Evolutionary conservation across 2,888 invertebrate genomes (phyloP).

Genomic region (Noctuana brunneofusca): DNA sequence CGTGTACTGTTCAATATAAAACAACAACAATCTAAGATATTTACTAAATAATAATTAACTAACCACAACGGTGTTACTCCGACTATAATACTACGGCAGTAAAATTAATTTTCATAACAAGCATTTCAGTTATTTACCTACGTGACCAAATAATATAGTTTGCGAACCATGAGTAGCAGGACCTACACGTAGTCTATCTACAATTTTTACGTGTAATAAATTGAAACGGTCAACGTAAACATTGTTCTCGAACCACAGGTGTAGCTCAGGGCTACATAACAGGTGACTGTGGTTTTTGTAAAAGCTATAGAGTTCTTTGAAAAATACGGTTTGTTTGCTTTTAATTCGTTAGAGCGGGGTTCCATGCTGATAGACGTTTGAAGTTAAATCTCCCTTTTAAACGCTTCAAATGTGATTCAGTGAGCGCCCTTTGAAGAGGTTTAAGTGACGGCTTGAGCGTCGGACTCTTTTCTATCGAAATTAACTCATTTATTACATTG

Average conservation of each 20-base stretch:
- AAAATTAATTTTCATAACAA: no score
- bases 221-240: slow-evolving; percentile 20
- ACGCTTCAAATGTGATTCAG: slow-evolving; percentile 75
- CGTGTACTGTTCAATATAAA: no score
- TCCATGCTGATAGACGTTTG: slow-evolving; percentile 69
- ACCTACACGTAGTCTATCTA: neutral
- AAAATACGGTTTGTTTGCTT: slow-evolving; percentile 76
- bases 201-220: slow-evolving; percentile 12
- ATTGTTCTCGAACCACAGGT: slow-evolving; percentile 17
- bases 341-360: slow-evolving; percentile 67
- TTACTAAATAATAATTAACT: no score
- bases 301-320: slow-evolving; percentile 66
- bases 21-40: no score
- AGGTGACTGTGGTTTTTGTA: slow-evolving; percentile 56
- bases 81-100: no score
- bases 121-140: no score
- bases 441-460: slow-evolving; percentile 44
- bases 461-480: slow-evolving; percentile 5
- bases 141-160: no score
- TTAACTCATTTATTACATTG: neutral
- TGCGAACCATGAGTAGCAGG: no score
- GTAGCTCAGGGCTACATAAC: slow-evolving; percentile 26
- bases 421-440: slow-evolving; percentile 65
- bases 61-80: no score
- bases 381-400: slow-evolving; percentile 80